Evolutionary conservation across 2,113 vertebrate species (phyloP), one percentile per base, ranked within the genome.

Genomic region (Archilochus colubris): DNA sequence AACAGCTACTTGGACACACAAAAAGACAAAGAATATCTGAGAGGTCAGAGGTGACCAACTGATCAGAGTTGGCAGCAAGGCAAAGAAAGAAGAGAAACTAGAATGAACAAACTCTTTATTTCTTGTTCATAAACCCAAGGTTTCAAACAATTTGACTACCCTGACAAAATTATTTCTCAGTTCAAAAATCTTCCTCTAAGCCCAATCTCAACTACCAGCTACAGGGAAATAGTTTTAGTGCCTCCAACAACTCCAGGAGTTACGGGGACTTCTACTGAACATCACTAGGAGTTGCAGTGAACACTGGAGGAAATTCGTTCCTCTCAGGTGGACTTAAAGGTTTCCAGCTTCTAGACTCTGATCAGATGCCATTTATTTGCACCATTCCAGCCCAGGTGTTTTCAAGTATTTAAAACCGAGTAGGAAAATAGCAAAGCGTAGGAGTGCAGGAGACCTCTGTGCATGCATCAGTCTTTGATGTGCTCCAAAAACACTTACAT

Each of bases 291-390:
- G 58, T 88, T 89, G 50, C 50, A 50, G 1, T 59, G 73, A 91
- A 78, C 72, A 80, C 46, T 30, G 16, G 30, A 91, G 55, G 82
- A 89, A 90, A 86, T 94, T 92, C 89, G 62, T 89, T 95, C 67
- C 75, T 91, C 89, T 59, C 46, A 78, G 86, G 36, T 64, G 40
- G 75, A 72, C 27, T 63, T 91, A 86, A 91, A 70, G 30, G 22
- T 64, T 94, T 86, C 76, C 82, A 90, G 88, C 68, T 90, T 94
- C 85, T 57, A 61, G 72, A 19, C 17, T 95, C 80, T 61, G 58
- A 89, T 95, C 76, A 88, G 82, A 84, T 91, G 88, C 57, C 75
- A 72, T 93, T 88, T 94, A 78, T 95, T 95, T 93, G 53, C 68
- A 74, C 76, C 87, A 67, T 86, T 95, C 61, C 44, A 88, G 48